A percentile compares a stretch with the other conserved stretches of the same genome.
These are phyloP conservation scores for Lanius ludovicianus DNA, from an alignment of 2,113 vertebrate genomes.

Conservation along the genomic window DNA sequence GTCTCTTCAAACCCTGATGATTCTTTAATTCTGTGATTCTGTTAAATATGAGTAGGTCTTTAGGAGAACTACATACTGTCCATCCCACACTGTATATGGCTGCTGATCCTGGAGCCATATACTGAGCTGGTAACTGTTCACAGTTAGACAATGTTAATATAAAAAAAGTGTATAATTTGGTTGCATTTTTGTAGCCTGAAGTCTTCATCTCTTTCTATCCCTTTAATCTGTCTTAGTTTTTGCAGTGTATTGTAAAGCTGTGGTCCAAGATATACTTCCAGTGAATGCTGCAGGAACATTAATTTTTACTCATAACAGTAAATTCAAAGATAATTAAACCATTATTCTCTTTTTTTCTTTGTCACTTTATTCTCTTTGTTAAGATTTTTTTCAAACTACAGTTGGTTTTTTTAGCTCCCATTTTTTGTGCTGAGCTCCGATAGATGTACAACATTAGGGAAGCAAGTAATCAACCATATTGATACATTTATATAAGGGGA, in stretches of 20 bases:
- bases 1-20: not conserved
- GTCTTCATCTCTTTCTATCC: not conserved
- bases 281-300: not conserved
- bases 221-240: not conserved
- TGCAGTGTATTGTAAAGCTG: not conserved
- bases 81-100: not conserved
- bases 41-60: not conserved
- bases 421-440: not conserved
- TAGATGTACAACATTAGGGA: not conserved
- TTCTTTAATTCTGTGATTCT: not conserved
- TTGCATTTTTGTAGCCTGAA: not conserved
- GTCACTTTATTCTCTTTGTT: not conserved
- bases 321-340: not conserved
- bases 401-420: not conserved
- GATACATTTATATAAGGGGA: not conserved
- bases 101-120: not conserved
- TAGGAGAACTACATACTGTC: not conserved
- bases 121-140: not conserved
- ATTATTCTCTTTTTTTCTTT: not conserved
- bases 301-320: slow-evolving; percentile 10
- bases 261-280: not conserved
- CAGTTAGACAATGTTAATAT: not conserved
- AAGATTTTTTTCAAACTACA: not conserved
- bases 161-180: not conserved
- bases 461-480: not conserved